Evolutionary conservation across 2,113 vertebrate species (phyloP), one percentile per base, ranked within the genome.

Genomic region (Rhipidura dahli): DNA sequence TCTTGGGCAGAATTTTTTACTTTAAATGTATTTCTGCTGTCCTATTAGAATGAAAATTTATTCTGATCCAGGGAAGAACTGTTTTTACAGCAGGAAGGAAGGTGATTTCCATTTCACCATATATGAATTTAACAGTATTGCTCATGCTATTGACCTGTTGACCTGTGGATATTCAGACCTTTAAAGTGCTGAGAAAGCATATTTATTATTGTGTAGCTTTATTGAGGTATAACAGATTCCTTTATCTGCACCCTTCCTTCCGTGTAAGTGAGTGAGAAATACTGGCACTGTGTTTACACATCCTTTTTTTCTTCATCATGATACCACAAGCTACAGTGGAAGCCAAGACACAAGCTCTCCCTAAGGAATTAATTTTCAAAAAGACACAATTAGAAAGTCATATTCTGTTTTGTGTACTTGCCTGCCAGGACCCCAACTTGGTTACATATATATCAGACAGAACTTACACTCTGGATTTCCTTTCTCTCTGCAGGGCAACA

Each of bases 401-500:
- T 42, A 63, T 53, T 82, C 35, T 71, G 8, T 35, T 73, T 84
- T 15, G 27, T 37, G 17, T 26, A 56, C 14, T 70, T 80, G 33
- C 16, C 72, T 24, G 1, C 10, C 19, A 72, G 22, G 16, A 68
- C 24, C 19, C 13, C 27, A 57, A 1, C 28, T 59, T 64, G 3
- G 2, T 85, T 61, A 27, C 2, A 0, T 56, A 30, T n/a, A 7
- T 61, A 27, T 50, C 56, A 82, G 61, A 27, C 28, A 94, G 75
- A 87, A 73, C 21, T 15, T 63, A 35, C 0, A 0, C 8, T 60
- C 22, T 80, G 9, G 72, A 53, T 76, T 94, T 94, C n/a, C 60
- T 86, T 69, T 94, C 42, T 66, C 60, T 95, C 64, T 86, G 50
- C 76, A 90, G 69, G 83, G 68, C 47, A 93, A 73, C 83, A 83